These are phyloP conservation scores for Electrona antarctica DNA, from an alignment of 2,113 vertebrate species.

Conservation along the genomic window DNA sequence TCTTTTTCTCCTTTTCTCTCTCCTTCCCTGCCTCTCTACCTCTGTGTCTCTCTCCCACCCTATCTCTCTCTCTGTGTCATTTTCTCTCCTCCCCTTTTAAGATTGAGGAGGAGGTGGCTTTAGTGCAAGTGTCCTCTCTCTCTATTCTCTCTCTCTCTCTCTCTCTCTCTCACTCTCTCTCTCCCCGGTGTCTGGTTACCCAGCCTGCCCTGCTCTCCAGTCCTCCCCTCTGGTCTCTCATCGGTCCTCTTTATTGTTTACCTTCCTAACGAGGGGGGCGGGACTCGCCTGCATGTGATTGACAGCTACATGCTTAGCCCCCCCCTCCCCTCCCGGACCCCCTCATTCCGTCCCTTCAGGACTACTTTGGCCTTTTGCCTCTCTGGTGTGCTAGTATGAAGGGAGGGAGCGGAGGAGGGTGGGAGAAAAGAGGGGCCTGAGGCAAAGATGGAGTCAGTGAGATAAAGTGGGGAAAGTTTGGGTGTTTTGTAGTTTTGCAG, in stretches of 20 bases:
- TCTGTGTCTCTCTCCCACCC: conserved; percentile 59
- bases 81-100: conserved; percentile 56
- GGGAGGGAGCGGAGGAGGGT: conserved; percentile 36
- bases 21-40: conserved; percentile 52
- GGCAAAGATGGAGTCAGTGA: conserved; percentile 11
- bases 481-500: neutral
- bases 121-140: conserved; percentile 55
- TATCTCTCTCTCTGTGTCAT: conserved; percentile 50
- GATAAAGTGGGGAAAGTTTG: conserved; percentile 13
- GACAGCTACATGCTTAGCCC: conserved; percentile 85
- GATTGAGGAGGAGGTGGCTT: conserved; percentile 60
- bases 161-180: conserved; percentile 33
- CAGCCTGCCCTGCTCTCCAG: conserved; percentile 81
- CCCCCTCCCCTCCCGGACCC: neutral
- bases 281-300: conserved; percentile 85
- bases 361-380: conserved; percentile 83
- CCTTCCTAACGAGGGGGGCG: conserved; percentile 99
- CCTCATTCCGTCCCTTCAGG: conserved; percentile 73
- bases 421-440: conserved; percentile 12
- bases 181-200: conserved; percentile 84
- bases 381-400: conserved; percentile 72
- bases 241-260: conserved; percentile 96
- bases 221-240: conserved; percentile 92
- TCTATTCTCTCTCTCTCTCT: conserved; percentile 39
- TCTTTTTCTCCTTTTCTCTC: conserved; percentile 3